phyloP scores from a whole-genome alignment of 2,888 invertebrate species.

The Cephus spinipes region DNA sequence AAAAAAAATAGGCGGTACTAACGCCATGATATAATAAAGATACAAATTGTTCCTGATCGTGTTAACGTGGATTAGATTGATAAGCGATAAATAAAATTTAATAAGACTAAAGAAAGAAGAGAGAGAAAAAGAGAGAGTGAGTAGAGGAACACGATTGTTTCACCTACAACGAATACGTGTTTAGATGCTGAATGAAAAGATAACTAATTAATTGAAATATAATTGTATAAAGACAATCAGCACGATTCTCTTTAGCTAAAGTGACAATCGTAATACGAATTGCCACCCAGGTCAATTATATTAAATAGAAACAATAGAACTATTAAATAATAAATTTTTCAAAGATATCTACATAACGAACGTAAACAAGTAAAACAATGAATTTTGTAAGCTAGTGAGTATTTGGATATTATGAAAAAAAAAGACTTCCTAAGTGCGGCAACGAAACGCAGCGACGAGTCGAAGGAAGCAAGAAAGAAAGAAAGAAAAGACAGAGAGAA shows the following conservation, averaged over 20 bases:
- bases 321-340: neutral
- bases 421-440: neutral
- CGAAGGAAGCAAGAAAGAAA: constrained; percentile 15
- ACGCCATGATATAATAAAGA: neutral
- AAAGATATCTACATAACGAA: neutral
- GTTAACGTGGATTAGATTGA: neutral
- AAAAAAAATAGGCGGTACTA: neutral
- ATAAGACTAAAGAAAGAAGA: neutral
- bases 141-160: neutral
- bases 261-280: neutral
- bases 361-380: neutral
- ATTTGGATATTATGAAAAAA: neutral
- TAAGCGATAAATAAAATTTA: neutral
- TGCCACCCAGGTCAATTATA: neutral
- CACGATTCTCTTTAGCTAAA: neutral
- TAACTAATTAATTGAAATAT: neutral
- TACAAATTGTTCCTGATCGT: neutral
- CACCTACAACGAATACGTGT: neutral
- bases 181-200: neutral
- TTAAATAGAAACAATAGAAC: neutral
- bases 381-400: neutral
- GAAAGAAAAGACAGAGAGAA: constrained; percentile 25
- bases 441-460: neutral
- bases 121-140: neutral
- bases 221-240: neutral